Evolutionary conservation across 2,113 vertebrate species (phyloP), one percentile per base, ranked within the genome.

Genomic region (Poeciliopsis prolifica): DNA sequence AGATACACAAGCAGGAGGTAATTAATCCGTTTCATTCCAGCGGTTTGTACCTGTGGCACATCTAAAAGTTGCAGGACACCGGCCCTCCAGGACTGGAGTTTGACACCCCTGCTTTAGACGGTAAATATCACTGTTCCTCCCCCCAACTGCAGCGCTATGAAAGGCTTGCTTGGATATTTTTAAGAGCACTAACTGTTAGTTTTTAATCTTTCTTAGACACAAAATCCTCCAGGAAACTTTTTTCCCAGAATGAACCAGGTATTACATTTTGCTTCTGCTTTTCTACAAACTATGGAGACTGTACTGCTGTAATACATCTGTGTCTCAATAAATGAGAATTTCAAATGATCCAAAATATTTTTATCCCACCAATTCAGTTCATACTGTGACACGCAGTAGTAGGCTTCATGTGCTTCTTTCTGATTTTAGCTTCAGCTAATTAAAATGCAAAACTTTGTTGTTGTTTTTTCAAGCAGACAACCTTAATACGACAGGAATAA

Each of bases 181-280:
- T 42, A 13, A 69, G 40, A 83, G 65, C 37, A 80, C 70, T 89
- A 82, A 87, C 72, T 40, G 15, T 48, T 65, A 64, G 58, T 78
- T 87, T 71, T 85, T 68, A 62, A 82, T 87, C 37, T 81, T 79
- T 87, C 77, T 74, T 85, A 89, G 81, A 85, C 65, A 78, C 61
- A 74, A 70, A 79, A 33, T 65, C 71, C 15, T 77, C 83, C 69
- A 85, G 70, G 30, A 72, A 81, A 79, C 71, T 78, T 74, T 89
- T 92, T 68, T 64, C 79, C 72, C 74, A 72, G 37, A 78, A 70
- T 80, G 82, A 88, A 87, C 72, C 80, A 91, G 88, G 85, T 88
- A 89, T 88, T 75, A 40, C 61, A 40, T 62, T 73, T 76, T 83
- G 61, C 26, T 87, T 44, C 74, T 58, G 64, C 33, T 8, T 14